These are phyloP conservation scores for Trachurus trachurus DNA, from an alignment of 2,797 vertebrate species.

Conservation along the genomic window DNA sequence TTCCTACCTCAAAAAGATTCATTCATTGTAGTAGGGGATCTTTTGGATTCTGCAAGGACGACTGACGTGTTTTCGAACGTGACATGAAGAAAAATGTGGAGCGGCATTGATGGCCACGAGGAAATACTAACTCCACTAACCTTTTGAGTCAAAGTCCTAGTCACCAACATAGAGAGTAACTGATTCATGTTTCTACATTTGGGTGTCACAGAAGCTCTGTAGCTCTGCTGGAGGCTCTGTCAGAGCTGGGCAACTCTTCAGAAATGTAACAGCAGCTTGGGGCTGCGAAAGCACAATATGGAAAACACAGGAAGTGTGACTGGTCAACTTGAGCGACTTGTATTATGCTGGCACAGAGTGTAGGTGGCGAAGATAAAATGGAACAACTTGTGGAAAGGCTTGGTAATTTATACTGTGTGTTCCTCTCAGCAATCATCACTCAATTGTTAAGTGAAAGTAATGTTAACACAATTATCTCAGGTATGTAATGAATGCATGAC, in stretches of 20 bases:
- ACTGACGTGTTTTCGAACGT: constrained; percentile 13
- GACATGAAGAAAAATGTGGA: constrained; percentile 28
- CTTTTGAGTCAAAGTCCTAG: constrained; percentile 27
- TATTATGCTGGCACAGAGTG: not conserved
- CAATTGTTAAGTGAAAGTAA: not conserved
- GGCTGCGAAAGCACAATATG: constrained; percentile 17
- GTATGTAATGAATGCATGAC: constrained; percentile 11
- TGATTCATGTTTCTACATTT: constrained; percentile 38
- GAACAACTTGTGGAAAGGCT: not conserved
- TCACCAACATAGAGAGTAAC: constrained; percentile 21
- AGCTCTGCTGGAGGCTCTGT: constrained; percentile 34
- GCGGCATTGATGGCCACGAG: constrained; percentile 11
- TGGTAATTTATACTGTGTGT: not conserved
- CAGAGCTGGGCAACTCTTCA: constrained; percentile 36
- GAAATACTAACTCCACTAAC: constrained; percentile 24
- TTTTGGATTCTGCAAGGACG: constrained; percentile 25
- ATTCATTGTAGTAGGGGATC: constrained; percentile 6
- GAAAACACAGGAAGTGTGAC: not conserved
- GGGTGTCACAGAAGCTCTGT: constrained; percentile 19
- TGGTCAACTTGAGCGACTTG: constrained; percentile 1
- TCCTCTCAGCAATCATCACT: not conserved
- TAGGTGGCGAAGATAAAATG: not conserved
- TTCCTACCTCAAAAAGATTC: constrained; percentile 12
- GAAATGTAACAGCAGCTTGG: constrained; percentile 50
- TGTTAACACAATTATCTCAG: constrained; percentile 12